A percentile compares a stretch with the other conserved stretches of the same genome.
Evolutionary conservation across 2,113 vertebrate species (phyloP).

Genomic region (Macaca mulatta): DNA sequence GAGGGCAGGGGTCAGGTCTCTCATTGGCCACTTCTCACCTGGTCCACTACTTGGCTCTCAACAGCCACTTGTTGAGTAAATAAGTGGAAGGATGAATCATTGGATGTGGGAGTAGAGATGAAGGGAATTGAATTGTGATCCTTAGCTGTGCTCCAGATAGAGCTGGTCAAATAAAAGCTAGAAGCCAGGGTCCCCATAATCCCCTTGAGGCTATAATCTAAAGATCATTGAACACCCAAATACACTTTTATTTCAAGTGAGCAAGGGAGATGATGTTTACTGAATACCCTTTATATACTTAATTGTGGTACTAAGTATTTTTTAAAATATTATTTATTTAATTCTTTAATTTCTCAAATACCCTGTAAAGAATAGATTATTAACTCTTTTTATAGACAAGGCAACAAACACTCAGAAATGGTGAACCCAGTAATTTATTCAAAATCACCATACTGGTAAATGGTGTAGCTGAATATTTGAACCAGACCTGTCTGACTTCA

Average conservation of each 20-base stretch:
- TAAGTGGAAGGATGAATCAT: not conserved
- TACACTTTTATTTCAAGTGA: not conserved
- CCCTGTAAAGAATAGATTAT: not conserved
- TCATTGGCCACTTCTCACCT: not conserved
- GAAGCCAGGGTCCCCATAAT: not conserved
- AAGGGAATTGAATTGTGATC: not conserved
- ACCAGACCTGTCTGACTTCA: not conserved
- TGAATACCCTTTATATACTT: not conserved
- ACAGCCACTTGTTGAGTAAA: not conserved
- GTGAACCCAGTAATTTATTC: not conserved
- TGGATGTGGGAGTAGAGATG: not conserved
- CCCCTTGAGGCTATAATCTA: not conserved
- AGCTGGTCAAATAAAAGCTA: not conserved
- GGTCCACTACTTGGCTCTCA: not conserved
- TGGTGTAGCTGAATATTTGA: not conserved
- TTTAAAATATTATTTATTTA: not conserved
- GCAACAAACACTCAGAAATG: not conserved
- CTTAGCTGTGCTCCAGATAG: not conserved
- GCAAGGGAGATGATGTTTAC: not conserved
- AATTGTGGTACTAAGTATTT: not conserved
- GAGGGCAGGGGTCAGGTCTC: not conserved
- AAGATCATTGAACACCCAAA: not conserved
- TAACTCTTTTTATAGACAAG: not conserved
- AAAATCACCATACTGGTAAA: not conserved
- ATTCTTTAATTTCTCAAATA: not conserved